Base-by-base conservation (phyloP, 2,113 vertebrate genomes). In the Salvelinus sp. region DNA sequence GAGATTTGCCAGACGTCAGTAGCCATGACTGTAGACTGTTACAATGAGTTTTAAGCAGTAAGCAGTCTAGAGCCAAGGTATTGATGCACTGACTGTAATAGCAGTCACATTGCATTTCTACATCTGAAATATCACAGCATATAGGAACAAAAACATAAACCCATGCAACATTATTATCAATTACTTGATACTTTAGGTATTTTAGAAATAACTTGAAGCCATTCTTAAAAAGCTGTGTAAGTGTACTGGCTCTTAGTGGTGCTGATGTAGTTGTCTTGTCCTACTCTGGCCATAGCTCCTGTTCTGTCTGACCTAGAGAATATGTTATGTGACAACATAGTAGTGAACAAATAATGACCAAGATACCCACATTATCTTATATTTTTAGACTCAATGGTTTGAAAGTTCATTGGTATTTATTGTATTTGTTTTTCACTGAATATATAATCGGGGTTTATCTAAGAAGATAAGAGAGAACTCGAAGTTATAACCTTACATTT, bases 1-100 rank as follows among this genome's bases (percentile, higher is more conserved):
- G 94, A 91, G 88, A 86, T 85, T 91, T 90, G 95, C 92, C 97
- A 97, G 95, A 89, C 96, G 82, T 96, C 97, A 96, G 96, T 96
- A 97, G 96, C 97, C 96, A 96, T 98, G 97, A 97, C 96, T 97
- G 95, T 97, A 97, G 97, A 97, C 97, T 97, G 97, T 98, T 97
- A 97, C 97, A 20, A 44, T 97, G 95, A 94, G 92, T 90, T 93
- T 93, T 90, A 75, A 89, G 13, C 96, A 97, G 97, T 97, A 97
- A 97, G 95, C 97, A 97, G 96, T 98, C 96, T 96, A 96, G 93
- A 97, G 97, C 97, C 97, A 97, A 97, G 97, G 97, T 97, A 93
- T 94, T 94, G 96, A 96, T 94, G 94, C 91, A 87, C 95, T 97
- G 95, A 93, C 93, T 82, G 75, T 9, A 22, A 22, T n/a, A 22